These are phyloP conservation scores for Phasianus colchicus DNA, from an alignment of 2,113 vertebrate genomes.

Conservation along the genomic window DNA sequence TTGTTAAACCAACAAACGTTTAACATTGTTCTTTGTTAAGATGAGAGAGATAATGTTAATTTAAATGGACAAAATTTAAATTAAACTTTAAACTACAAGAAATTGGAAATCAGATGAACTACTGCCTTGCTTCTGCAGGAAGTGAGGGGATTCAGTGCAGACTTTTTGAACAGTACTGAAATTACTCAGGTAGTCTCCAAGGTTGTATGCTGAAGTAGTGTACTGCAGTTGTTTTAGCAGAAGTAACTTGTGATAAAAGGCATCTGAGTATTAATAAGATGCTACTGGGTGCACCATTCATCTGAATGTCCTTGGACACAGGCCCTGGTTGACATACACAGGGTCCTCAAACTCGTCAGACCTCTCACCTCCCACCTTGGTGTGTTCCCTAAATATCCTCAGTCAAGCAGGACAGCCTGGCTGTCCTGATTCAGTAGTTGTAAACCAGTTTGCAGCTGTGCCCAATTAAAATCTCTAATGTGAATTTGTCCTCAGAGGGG, in stretches of 20 bases:
- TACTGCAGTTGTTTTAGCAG: neutral
- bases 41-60: neutral
- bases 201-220: neutral
- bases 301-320: neutral
- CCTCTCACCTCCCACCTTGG: neutral
- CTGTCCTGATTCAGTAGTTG: neutral
- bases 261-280: neutral
- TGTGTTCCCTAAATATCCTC: neutral
- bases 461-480: neutral
- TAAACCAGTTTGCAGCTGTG: neutral
- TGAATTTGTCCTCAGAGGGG: constrained; percentile 63
- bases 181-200: neutral
- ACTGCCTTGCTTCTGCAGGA: neutral
- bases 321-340: neutral
- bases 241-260: neutral
- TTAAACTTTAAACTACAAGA: neutral
- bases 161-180: neutral
- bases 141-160: neutral
- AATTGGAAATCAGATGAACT: neutral
- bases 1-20: constrained; percentile 3
- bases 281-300: neutral
- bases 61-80: neutral
- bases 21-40: constrained; percentile 19
- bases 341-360: neutral
- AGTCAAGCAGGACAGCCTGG: neutral